Percentiles rank a stretch among this genome's conserved stretches.
Conservation (phyloP, 2,113 vertebrate species). For the Callospermophilus lateralis region DNA sequence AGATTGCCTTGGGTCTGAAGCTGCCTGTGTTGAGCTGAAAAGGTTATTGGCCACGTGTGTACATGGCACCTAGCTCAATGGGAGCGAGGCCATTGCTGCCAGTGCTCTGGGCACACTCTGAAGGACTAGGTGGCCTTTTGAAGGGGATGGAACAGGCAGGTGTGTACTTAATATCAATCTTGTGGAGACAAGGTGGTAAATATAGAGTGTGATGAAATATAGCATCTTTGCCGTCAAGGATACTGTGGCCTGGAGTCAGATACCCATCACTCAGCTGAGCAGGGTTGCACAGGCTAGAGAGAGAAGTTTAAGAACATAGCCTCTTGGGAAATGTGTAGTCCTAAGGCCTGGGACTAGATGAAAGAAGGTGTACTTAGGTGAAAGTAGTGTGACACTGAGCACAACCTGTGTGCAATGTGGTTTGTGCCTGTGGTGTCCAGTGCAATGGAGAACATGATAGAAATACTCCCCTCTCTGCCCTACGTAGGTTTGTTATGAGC, state of each 20-base stretch:
- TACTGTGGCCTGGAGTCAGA: background rate
- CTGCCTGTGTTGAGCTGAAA: background rate
- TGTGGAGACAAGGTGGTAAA: background rate
- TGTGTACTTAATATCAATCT: background rate
- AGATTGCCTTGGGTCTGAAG: background rate
- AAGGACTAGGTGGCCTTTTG: background rate
- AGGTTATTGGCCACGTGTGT: background rate
- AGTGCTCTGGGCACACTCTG: background rate
- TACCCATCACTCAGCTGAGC: background rate
- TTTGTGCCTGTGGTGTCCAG: background rate
- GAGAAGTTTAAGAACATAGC: background rate
- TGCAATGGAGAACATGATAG: background rate
- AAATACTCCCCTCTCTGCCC: rapidly evolving
- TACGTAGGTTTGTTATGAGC: background rate
- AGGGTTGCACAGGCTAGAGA: background rate
- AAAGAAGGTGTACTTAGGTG: background rate
- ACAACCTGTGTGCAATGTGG: rapidly evolving
- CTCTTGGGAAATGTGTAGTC: background rate
- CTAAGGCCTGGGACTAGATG: background rate
- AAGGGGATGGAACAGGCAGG: background rate
- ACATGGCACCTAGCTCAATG: no score
- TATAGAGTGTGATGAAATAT: no score
- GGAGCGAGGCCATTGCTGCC: background rate
- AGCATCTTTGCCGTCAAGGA: background rate
- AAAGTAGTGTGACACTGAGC: rapidly evolving